Conservation (phyloP, 2,888 invertebrate species). For the Lepetodrilus schrolli region DNA sequence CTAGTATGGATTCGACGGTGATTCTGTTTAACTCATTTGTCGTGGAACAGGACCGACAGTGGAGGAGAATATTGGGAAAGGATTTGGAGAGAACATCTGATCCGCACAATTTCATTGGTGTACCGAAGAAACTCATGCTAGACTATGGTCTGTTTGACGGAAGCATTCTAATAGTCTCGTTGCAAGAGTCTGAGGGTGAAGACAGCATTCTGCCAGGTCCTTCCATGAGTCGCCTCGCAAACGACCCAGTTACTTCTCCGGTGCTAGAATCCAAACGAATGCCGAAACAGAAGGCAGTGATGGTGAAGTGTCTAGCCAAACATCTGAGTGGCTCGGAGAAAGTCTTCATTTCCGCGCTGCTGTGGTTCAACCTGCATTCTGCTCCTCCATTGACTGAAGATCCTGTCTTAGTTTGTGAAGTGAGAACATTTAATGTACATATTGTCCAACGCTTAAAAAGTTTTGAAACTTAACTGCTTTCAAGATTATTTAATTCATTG, state of each 20-base stretch:
- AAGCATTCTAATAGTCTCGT: slow-evolving; percentile 57
- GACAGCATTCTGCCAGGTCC: slow-evolving; percentile 29
- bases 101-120: slow-evolving; percentile 61
- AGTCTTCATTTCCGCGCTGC: slow-evolving; percentile 64
- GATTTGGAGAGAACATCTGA: slow-evolving; percentile 57
- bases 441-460: too few species aligned
- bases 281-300: slow-evolving; percentile 33
- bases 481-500: too few species aligned
- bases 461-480: too few species aligned
- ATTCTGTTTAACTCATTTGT: slow-evolving; percentile 42
- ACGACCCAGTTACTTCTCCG: not conserved
- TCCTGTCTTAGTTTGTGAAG: slow-evolving; percentile 42
- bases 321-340: slow-evolving; percentile 50
- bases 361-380: slow-evolving; percentile 63
- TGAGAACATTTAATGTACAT: too few species aligned
- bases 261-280: not conserved
- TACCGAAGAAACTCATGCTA: slow-evolving; percentile 61
- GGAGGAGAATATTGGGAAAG: slow-evolving; percentile 56
- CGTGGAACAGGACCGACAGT: slow-evolving; percentile 59
- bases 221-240: not conserved
- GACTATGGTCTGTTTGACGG: slow-evolving; percentile 65
- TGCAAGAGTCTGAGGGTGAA: slow-evolving; percentile 25
- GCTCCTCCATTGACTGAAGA: slow-evolving; percentile 41
- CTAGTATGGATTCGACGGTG: slow-evolving; percentile 2
- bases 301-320: slow-evolving; percentile 60